Conservation (phyloP, 2,113 vertebrate genomes). For the Pionites leucogaster region DNA sequence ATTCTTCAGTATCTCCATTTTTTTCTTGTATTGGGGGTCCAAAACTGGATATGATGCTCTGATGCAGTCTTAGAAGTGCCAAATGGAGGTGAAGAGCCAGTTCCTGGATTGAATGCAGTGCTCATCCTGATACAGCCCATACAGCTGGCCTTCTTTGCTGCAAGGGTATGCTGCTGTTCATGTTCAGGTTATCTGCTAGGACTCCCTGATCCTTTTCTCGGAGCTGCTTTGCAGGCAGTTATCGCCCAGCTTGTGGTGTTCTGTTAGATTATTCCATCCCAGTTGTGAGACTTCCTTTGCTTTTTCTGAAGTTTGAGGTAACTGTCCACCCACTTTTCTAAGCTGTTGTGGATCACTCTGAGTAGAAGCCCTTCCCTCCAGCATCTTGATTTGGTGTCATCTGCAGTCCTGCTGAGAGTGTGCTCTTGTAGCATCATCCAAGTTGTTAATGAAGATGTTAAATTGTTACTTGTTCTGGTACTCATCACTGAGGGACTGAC, state of each 20-base stretch:
- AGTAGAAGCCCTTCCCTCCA: neutral
- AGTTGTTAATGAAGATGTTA: neutral
- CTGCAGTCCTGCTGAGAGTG: neutral
- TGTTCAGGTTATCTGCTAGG: neutral
- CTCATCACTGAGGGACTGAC: neutral
- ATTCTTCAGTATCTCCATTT: neutral
- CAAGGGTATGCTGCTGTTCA: neutral
- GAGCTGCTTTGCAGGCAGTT: neutral
- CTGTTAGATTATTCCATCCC: neutral
- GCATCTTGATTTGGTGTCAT: neutral
- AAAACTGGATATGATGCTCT: neutral
- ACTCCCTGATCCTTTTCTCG: neutral
- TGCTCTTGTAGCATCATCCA: neutral
- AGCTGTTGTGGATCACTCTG: neutral
- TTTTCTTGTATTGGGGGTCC: neutral
- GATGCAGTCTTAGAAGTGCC: neutral
- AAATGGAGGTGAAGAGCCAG: neutral
- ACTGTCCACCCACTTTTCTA: neutral
- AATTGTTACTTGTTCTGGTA: neutral
- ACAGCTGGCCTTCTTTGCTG: neutral
- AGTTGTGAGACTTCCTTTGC: neutral
- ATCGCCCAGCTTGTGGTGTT: neutral
- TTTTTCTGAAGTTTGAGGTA: neutral
- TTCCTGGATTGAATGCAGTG: neutral
- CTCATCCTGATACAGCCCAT: neutral